Base-by-base conservation (phyloP, 2,888 invertebrate species). In the Ornithoptera priamus region DNA sequence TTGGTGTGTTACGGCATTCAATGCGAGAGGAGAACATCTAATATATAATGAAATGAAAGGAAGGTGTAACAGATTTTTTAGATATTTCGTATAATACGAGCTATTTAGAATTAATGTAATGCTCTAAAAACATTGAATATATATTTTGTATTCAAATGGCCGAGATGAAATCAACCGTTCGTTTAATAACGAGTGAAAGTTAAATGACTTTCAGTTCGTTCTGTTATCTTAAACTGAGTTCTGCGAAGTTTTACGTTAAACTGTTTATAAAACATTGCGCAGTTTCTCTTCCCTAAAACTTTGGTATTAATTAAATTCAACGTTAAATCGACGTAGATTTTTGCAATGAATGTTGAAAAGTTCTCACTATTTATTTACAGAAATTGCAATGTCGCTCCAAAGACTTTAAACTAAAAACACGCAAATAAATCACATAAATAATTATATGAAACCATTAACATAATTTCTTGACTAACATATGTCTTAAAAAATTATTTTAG, bases 141-240 rank as follows among this genome's bases (percentile, higher is more conserved):
- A 53, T 53, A 53, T 53, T n/a, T 53, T 53, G n/a, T 53, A 53
- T n/a, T n/a, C 73, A 77, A 79, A 79, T 81, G 75, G 77, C 78
- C 73, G 70, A 76, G 78, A 82, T 84, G 86, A 84, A 83, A 87
- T 85, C 85, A 85, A 84, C 84, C 79, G 77, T 80, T 77, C 73
- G 77, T 79, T 74, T 72, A 76, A 74, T 75, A 76, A 77, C 77
- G 80, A 87, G 84, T 88, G 88, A 89, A 90, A 90, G 86, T 90
- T 91, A 86, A 89, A 91, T 89, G 89, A 90, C 87, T 89, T 89
- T 88, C 77, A 80, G 83, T 83, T 84, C 85, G 78, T 83, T 84
- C 87, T 88, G 88, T 88, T 90, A 88, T 89, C 87, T 86, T 84
- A 82, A 84, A 79, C 80, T 80, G 82, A 82, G 81, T 87, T 84